phyloP scores from a whole-genome alignment of 2,797 vertebrate genomes.

The Pseudochirops corinnae region DNA sequence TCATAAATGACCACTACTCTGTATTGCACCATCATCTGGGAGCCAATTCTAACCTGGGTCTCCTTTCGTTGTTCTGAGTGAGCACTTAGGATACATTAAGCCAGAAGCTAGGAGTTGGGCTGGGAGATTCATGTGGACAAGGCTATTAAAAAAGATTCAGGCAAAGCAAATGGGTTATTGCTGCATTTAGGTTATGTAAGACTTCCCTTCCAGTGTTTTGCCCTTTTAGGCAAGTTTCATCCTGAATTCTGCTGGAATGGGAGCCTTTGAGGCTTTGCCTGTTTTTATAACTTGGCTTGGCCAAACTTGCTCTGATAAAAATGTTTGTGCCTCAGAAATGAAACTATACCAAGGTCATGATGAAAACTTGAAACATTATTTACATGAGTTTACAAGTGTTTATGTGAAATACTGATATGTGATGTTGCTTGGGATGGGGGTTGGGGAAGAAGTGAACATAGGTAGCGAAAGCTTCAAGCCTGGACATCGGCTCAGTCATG shows the following conservation, averaged over 20 bases:
- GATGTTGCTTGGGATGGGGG: conserved; percentile 36
- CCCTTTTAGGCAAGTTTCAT: conserved; percentile 82
- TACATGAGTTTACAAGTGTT: conserved; percentile 22
- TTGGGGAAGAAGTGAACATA: not conserved
- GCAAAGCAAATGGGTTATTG: conserved; percentile 71
- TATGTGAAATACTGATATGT: conserved; percentile 34
- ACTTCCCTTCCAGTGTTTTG: conserved; percentile 73
- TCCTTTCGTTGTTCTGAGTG: conserved; percentile 30
- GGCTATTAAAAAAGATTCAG: conserved; percentile 65
- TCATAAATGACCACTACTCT: conserved; percentile 16
- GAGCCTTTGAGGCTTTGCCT: conserved; percentile 78
- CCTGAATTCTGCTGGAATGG: conserved; percentile 80
- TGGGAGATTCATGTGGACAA: conserved; percentile 25
- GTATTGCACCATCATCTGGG: conserved; percentile 43
- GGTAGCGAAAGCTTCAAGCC: conserved; percentile 51
- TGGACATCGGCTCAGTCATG: conserved; percentile 45
- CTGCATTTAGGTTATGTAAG: conserved; percentile 59
- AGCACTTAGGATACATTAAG: conserved; percentile 44
- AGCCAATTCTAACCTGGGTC: not conserved
- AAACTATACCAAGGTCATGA: conserved; percentile 49
- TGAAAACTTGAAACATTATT: conserved; percentile 50
- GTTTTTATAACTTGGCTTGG: conserved; percentile 79
- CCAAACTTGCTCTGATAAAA: conserved; percentile 80
- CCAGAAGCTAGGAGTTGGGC: not conserved
- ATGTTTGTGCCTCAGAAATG: conserved; percentile 59